Percentiles rank a stretch among this genome's conserved stretches.
Conservation (phyloP, 2,888 invertebrate species). For the Nysson spinosus region DNA sequence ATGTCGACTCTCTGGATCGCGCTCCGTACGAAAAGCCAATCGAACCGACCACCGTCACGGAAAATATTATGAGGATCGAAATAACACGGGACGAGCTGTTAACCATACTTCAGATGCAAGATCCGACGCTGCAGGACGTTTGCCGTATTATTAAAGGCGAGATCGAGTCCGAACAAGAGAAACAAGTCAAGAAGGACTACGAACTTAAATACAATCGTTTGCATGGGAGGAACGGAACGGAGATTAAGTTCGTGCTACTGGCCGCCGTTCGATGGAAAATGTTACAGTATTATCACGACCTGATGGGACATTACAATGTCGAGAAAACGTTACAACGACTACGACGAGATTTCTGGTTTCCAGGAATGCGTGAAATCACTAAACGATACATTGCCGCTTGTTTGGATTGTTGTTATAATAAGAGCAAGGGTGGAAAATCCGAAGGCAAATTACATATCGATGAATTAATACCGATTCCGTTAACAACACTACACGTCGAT, state of each 20-base stretch:
- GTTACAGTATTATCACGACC: neutral
- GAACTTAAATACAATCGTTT: constrained; percentile 1
- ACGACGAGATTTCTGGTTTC: neutral
- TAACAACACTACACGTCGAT: neutral
- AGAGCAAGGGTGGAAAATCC: neutral
- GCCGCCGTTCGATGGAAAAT: constrained; percentile 1
- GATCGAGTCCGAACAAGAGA: neutral
- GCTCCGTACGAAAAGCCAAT: constrained; percentile 8
- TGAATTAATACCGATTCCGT: neutral
- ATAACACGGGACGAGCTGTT: neutral
- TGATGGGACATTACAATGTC: neutral
- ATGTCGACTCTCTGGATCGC: constrained; percentile 1
- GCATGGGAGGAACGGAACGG: constrained; percentile 1
- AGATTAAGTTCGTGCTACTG: constrained; percentile 4
- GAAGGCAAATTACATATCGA: neutral
- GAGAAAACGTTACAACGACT: constrained; percentile 2
- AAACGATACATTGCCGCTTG: neutral
- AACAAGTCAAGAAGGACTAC: constrained; percentile 1
- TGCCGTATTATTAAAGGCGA: neutral
- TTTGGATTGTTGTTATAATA: constrained; percentile 17
- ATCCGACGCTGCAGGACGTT: constrained; percentile 1
- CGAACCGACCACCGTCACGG: constrained; percentile 1
- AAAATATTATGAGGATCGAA: constrained; percentile 5
- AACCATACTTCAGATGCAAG: constrained; percentile 5
- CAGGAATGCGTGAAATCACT: neutral